Evolutionary conservation across 2,113 vertebrate genomes (phyloP), one percentile per base, ranked within the genome.

Genomic region (Oncorhynchus kisutch): DNA sequence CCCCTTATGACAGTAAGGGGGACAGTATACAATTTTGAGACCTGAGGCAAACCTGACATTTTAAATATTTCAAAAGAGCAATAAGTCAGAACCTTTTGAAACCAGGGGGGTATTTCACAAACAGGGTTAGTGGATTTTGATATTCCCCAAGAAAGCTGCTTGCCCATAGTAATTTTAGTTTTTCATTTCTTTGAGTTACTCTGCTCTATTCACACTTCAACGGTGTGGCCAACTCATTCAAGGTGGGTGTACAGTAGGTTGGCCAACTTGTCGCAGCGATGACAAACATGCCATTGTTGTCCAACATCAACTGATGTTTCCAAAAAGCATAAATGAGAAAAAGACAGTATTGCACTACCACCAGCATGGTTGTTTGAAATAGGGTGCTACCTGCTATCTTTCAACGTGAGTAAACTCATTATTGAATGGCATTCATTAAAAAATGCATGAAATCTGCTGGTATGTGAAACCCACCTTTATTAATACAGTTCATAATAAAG

Each of bases 21-120:
- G 39, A 45, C 39, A 66, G 60, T 67, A 67, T 62, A 59, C 34
- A 49, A 70, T 77, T 70, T 72, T 31, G 72, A 75, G 25, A 71
- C 77, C 60, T 75, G 14, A 70, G 4, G n/a, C 27, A 18, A 2
- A 3, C 34, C n/a, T 22, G 20, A 29, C 1, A 49, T 74, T 73
- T 83, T 18, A 39, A 79, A 57, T 76, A 29, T 78, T 82, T 80
- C 74, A 80, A n/a, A 60, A 81, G 25, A 87, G 85, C 82, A 87
- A 86, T 88, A 79, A 84, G 67, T 83, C 74, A 18, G 31, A 72
- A 67, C 31, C 24, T 67, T 45, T 76, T 45, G 48, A 22, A 13
- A 22, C 39, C 65, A 67, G 24, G 16, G n/a, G 20, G 69, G 39
- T 51, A 49, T 70, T 45, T 29, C 27, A 16, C 16, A 0, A 29